Base-by-base conservation (phyloP, 2,797 vertebrate species). In the Lindbergichthys nudifrons region DNA sequence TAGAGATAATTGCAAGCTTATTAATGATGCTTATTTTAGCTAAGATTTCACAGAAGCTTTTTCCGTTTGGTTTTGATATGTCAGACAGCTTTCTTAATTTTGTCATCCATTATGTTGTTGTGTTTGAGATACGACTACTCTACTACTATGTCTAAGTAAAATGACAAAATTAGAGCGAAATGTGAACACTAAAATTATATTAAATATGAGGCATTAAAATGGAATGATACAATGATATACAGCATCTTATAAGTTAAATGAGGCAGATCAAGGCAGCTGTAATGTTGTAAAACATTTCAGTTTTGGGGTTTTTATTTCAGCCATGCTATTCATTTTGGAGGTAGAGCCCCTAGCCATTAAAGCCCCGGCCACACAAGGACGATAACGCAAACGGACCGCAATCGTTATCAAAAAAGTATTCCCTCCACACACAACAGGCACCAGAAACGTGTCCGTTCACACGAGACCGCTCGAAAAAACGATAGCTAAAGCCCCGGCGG, bases 11-110 rank as follows among this genome's bases (percentile, higher is more conserved):
- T 36, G 47, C 54, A 61, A 65, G 18, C 5, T 63, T 69, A 36
- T 21, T 45, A 58, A 43, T 77, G 21, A 63, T 70, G 61, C 52
- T 85, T 12, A 73, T 75, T 84, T 75, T 75, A 81, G 52, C 41
- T 5, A 3, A 70, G n/a, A 19, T 72, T 48, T 62, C 82, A 51
- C 41, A 11, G 18, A 72, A 12, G 47, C 14, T 14, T 41, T 54
- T 65, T 60, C 13, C n/a, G 21, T 48, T 69, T 48, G 7, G 19
- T 54, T 79, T 56, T 59, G 52, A 81, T 56, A 12, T 3, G 48
- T 10, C 5, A 61, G 15, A 19, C 42, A 9, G 18, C 16, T 43
- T 36, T 36, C 14, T 62, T 46, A 8, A 48, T 68, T 61, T 45
- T 42, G 23, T 5, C 46, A 66, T 82, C n/a, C 51, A 85, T 74